A percentile compares a stretch with the other conserved stretches of the same genome.
phyloP scores from a whole-genome alignment of 2,797 vertebrate genomes.

The Anguilla megastoma region DNA sequence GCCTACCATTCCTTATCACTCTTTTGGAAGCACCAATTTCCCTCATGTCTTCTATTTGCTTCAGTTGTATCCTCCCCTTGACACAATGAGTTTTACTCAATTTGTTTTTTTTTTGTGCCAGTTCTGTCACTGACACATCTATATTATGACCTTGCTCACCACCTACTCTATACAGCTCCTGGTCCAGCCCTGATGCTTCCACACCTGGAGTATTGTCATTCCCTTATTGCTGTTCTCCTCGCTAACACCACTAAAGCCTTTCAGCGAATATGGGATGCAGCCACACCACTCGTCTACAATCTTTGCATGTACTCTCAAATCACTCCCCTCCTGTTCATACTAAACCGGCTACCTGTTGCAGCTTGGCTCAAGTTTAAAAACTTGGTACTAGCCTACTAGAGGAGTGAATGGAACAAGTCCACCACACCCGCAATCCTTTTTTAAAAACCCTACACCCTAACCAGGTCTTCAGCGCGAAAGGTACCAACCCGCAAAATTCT shows the following conservation, averaged over 20 bases:
- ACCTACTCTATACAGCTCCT: background rate
- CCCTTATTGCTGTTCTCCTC: background rate
- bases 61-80: background rate
- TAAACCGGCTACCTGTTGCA: background rate
- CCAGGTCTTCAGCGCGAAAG: background rate
- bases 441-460: too few relatives aligned
- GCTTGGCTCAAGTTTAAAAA: background rate
- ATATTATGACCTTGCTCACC: background rate
- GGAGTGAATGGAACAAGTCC: background rate
- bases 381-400: background rate
- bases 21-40: background rate
- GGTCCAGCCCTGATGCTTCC: too few relatives aligned
- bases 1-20: background rate
- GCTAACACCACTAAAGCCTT: background rate
- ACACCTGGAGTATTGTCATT: background rate
- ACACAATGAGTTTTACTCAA: too few relatives aligned
- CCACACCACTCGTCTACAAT: background rate
- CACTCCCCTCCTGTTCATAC: background rate
- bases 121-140: background rate
- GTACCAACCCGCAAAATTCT: background rate
- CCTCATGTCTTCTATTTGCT: background rate
- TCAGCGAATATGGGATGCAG: background rate
- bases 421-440: background rate
- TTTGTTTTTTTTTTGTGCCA: background rate
- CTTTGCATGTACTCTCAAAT: background rate